phyloP scores from a whole-genome alignment of 2,113 vertebrate species.

The Ctenodactylus gundi region DNA sequence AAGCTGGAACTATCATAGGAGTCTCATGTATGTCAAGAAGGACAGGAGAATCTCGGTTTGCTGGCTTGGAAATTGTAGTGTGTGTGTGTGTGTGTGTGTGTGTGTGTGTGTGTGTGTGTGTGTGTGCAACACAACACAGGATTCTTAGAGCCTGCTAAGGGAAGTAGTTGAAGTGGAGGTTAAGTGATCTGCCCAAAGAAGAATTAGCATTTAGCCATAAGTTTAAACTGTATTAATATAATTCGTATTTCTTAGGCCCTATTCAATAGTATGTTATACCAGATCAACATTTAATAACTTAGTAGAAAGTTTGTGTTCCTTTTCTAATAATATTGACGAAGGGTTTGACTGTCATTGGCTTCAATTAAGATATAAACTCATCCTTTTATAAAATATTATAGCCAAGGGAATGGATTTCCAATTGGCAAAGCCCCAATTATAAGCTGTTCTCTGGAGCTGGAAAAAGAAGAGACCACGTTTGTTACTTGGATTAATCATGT shows the following conservation, averaged over 20 bases:
- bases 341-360: background rate
- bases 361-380: background rate
- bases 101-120: no score
- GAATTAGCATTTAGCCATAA: background rate
- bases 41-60: background rate
- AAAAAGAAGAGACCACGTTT: background rate
- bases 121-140: background rate
- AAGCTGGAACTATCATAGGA: background rate
- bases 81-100: no score
- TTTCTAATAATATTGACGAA: background rate
- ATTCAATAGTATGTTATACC: no score
- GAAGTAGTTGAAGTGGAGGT: background rate
- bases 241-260: no score
- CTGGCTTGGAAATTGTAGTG: background rate
- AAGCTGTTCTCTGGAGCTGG: background rate
- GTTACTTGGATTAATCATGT: fast-evolving
- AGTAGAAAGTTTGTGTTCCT: background rate
- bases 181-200: background rate
- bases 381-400: background rate
- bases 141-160: background rate
- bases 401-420: background rate
- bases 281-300: background rate
- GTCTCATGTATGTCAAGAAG: fast-evolving
- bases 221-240: background rate
- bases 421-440: background rate